Conservation (phyloP, 2,888 invertebrate genomes). For the Hypomecis punctinalis region DNA sequence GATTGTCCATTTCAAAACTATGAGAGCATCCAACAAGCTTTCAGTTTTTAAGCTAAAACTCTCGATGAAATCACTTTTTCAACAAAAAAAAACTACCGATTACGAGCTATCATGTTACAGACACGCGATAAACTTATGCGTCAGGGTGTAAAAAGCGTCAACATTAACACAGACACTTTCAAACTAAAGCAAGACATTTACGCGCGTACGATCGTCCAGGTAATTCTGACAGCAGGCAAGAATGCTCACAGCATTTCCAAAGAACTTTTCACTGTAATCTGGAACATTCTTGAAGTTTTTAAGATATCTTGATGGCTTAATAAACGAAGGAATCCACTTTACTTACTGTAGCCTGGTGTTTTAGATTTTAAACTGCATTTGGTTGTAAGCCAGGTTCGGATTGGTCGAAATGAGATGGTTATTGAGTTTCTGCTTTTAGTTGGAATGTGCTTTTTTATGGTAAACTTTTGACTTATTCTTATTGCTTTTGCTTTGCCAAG, state of each 20-base stretch:
- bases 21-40: too few species aligned
- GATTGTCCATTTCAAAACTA: too few species aligned
- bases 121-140: background rate
- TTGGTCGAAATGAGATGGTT: slow-evolving; percentile 6
- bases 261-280: slow-evolving; percentile 34
- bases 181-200: slow-evolving; percentile 2
- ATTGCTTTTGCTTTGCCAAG: background rate
- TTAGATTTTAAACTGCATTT: slow-evolving; percentile 16
- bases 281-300: slow-evolving; percentile 43
- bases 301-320: slow-evolving; percentile 50
- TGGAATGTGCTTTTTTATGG: background rate
- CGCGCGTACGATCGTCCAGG: slow-evolving; percentile 16
- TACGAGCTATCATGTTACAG: too few species aligned
- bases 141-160: background rate
- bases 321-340: slow-evolving; percentile 29
- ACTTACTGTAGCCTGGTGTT: slow-evolving; percentile 17
- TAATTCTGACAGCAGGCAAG: slow-evolving; percentile 26
- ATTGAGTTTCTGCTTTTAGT: slow-evolving; percentile 6
- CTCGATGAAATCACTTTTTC: too few species aligned
- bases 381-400: slow-evolving; percentile 16
- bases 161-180: background rate
- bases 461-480: background rate
- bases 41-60: too few species aligned
- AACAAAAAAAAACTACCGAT: too few species aligned
- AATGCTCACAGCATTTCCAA: slow-evolving; percentile 26